Evolutionary conservation across 2,113 vertebrate genomes (phyloP).

Genomic region (Gymnobelideus leadbeateri): DNA sequence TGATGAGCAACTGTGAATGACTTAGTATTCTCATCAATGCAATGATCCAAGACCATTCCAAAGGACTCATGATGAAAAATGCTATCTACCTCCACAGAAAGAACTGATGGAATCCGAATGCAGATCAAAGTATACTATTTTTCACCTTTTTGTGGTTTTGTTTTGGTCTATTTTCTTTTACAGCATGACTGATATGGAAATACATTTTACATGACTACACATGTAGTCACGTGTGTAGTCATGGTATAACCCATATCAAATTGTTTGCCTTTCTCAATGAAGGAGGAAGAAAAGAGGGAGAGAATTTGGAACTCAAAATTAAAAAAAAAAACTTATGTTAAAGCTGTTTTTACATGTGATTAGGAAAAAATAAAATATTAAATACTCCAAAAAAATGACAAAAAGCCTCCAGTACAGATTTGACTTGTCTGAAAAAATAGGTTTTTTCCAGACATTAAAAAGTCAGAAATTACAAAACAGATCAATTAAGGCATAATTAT

Average conservation of each 20-base stretch:
- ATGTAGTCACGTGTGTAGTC: neutral
- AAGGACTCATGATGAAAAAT: no score
- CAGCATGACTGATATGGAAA: neutral
- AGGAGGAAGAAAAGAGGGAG: neutral
- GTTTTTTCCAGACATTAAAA: neutral
- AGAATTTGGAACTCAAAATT: neutral
- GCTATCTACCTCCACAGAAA: no score
- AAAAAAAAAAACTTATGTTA: neutral
- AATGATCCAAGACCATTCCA: no score
- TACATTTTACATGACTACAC: neutral
- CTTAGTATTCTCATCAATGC: no score
- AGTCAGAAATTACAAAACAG: slow-evolving; percentile 40
- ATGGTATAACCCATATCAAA: neutral
- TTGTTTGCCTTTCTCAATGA: neutral
- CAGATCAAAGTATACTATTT: no score
- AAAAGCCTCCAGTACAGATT: neutral
- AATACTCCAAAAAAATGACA: neutral
- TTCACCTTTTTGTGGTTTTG: no score
- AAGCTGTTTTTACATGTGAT: neutral
- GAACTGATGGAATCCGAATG: no score
- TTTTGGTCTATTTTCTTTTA: neutral
- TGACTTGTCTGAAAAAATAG: neutral
- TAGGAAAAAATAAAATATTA: neutral
- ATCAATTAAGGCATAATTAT: slow-evolving; percentile 41
- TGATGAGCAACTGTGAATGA: no score